Conservation (phyloP, 2,113 vertebrate genomes). For the Coptodon rendalli region DNA sequence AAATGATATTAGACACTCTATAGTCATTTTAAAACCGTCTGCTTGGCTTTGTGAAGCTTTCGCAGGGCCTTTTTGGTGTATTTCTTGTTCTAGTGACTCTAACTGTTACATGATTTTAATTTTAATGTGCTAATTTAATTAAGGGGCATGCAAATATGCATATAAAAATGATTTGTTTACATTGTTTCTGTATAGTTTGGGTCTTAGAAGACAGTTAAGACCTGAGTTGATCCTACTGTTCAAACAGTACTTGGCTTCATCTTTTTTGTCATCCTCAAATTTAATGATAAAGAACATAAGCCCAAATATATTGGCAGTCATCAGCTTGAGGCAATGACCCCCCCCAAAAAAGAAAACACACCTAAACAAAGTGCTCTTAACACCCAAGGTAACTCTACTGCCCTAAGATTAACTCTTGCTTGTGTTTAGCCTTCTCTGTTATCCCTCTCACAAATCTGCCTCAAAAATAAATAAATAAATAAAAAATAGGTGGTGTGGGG, state of each 20-base stretch:
- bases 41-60: background rate
- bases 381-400: constrained; percentile 27
- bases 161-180: background rate
- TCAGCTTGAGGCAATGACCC: background rate
- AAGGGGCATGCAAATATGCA: background rate
- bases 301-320: background rate
- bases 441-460: constrained; percentile 43
- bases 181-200: background rate
- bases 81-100: background rate
- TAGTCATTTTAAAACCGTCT: background rate
- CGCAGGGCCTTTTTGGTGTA: background rate
- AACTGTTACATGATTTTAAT: background rate
- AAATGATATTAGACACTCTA: background rate
- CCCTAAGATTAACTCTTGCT: constrained; percentile 45
- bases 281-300: background rate
- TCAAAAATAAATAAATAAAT: constrained; percentile 23
- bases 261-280: background rate
- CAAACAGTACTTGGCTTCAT: background rate
- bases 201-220: background rate
- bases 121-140: background rate
- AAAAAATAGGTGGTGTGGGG: constrained; percentile 14
- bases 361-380: background rate
- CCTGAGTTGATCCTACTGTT: background rate
- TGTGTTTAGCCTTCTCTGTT: constrained; percentile 39
- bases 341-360: background rate